phyloP scores from a whole-genome alignment of 2,888 invertebrate species.

The Caenorhabditis sinica region DNA sequence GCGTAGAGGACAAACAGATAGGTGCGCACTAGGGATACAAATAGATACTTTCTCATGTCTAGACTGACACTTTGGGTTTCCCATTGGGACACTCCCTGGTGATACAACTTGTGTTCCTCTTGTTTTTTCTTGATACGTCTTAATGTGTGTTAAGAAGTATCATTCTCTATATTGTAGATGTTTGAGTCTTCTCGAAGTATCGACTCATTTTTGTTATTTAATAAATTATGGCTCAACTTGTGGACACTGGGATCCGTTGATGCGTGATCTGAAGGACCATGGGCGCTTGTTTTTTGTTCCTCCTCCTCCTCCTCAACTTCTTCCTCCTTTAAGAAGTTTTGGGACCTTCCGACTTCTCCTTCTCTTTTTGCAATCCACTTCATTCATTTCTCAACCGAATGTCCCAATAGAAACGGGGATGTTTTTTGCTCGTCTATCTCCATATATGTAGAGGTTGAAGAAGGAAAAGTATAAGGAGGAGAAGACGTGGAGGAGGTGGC shows the following conservation, averaged over 20 bases:
- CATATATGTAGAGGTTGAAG: constrained; percentile 22
- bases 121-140: not conserved
- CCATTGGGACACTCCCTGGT: constrained; percentile 10
- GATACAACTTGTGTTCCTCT: not conserved
- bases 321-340: constrained; percentile 40
- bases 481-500: constrained; percentile 15
- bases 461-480: constrained; percentile 16
- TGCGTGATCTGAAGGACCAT: constrained; percentile 48
- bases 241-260: constrained; percentile 16
- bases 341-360: constrained; percentile 32
- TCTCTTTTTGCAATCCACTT: constrained; percentile 32
- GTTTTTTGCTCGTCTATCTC: constrained; percentile 50
- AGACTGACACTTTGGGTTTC: not conserved
- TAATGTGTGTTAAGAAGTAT: not conserved
- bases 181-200: not conserved
- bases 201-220: constrained; percentile 30
- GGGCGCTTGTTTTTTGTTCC: constrained; percentile 14
- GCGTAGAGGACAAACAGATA: constrained; percentile 19
- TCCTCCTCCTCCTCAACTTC: constrained; percentile 10
- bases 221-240: constrained; percentile 40
- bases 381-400: constrained; percentile 36
- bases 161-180: not conserved
- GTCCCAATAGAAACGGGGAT: constrained; percentile 28
- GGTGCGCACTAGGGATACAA: not conserved
- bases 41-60: not conserved